Evolutionary conservation across 2,888 invertebrate species (phyloP).

Genomic region (Ectobius pallidus): DNA sequence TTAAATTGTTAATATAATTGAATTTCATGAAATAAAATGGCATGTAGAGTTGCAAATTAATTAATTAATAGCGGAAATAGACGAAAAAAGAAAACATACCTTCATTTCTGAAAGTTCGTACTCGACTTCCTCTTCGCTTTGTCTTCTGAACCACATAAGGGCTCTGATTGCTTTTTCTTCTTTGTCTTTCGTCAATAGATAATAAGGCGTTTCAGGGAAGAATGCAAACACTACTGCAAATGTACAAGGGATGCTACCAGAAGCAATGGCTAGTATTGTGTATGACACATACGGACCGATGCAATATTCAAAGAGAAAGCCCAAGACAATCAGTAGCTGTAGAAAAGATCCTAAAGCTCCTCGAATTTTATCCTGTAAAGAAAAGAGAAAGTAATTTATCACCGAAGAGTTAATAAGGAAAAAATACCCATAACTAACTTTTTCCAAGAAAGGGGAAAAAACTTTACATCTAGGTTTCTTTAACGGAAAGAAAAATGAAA

Average conservation of each 20-base stretch:
- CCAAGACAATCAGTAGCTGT: conserved; percentile 79
- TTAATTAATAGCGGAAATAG: too few species aligned
- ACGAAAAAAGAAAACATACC: too few species aligned
- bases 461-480: too few species aligned
- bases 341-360: conserved; percentile 84
- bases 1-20: too few species aligned
- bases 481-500: too few species aligned
- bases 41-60: too few species aligned
- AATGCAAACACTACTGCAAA: conserved; percentile 68
- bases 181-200: conserved; percentile 64
- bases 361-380: conserved; percentile 69
- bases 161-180: conserved; percentile 67
- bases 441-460: too few species aligned
- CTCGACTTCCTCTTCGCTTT: conserved; percentile 64
- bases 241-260: conserved; percentile 65
- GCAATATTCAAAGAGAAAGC: conserved; percentile 71
- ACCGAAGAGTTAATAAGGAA: too few species aligned
- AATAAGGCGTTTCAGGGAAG: conserved; percentile 85
- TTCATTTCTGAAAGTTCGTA: conserved; percentile 68
- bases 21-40: too few species aligned
- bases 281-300: conserved; percentile 76
- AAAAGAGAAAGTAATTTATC: too few species aligned
- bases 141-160: conserved; percentile 70
- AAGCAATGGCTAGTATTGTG: conserved; percentile 64
- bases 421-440: too few species aligned